A percentile compares a stretch with the other conserved stretches of the same genome.
phyloP scores from a whole-genome alignment of 2,888 invertebrate genomes.

The Cylindroiulus punctatus region DNA sequence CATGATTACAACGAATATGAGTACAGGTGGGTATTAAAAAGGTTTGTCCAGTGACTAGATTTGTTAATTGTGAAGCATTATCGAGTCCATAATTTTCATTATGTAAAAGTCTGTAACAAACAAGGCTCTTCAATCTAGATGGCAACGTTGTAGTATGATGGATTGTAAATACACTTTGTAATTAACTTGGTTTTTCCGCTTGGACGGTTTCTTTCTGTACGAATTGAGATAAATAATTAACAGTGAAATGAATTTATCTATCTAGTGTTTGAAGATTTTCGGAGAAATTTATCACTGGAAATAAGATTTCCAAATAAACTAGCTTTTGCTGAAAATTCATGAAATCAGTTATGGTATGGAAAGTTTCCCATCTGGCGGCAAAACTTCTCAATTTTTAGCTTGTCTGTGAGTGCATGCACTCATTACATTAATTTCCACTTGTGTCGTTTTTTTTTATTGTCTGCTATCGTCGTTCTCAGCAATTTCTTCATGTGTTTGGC shows the following conservation, averaged over 20 bases:
- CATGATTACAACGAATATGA: neutral
- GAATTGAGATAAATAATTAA: neutral
- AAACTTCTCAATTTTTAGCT: neutral
- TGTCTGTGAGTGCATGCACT: neutral
- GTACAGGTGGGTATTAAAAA: neutral
- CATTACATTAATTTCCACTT: neutral
- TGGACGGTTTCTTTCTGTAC: neutral
- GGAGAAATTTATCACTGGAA: neutral
- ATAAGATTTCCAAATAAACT: neutral
- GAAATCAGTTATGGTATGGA: neutral
- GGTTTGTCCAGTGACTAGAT: neutral
- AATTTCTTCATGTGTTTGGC: neutral
- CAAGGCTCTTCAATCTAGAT: neutral
- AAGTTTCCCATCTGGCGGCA: neutral
- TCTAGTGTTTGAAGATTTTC: neutral
- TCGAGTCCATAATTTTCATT: neutral
- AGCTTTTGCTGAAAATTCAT: neutral
- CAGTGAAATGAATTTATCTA: neutral
- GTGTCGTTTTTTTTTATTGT: constrained; percentile 10
- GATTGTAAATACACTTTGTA: constrained; percentile 2
- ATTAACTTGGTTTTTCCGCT: neutral
- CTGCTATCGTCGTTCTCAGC: neutral
- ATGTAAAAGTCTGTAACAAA: neutral
- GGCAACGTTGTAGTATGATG: neutral
- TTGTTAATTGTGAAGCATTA: neutral